Evolutionary conservation across 2,113 vertebrate species (phyloP).

Genomic region (Mystacornis crossleyi): DNA sequence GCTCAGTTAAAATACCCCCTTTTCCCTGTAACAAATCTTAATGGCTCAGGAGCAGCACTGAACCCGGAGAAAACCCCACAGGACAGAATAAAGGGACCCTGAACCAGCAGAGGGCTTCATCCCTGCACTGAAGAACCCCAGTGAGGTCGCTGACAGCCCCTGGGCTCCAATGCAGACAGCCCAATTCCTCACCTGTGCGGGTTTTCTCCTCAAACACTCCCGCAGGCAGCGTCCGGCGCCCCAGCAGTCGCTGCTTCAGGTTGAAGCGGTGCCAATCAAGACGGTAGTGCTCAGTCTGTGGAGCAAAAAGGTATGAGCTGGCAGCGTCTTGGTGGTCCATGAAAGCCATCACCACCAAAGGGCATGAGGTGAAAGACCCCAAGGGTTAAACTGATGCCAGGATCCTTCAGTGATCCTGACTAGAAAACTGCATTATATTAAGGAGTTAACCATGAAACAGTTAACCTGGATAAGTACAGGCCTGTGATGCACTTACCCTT

Average conservation of each 20-base stretch:
- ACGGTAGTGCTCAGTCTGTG: conserved; percentile 91
- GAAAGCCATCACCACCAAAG: not conserved
- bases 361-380: not conserved
- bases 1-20: not conserved
- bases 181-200: conserved; percentile 57
- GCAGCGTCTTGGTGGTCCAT: not conserved
- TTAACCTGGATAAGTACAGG: not conserved
- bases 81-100: not conserved
- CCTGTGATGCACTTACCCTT: not conserved
- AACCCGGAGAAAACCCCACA: not conserved
- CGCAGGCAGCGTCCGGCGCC: conserved; percentile 67
- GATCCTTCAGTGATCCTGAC: not conserved
- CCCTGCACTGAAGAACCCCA: not conserved
- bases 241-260: conserved; percentile 85
- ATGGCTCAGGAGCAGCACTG: not conserved
- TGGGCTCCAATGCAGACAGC: not conserved
- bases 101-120: not conserved
- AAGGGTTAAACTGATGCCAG: not conserved
- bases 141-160: fast-evolving
- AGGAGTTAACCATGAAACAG: not conserved
- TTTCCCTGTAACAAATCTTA: not conserved
- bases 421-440: not conserved
- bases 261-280: conserved; percentile 98
- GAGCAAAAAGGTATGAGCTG: not conserved
- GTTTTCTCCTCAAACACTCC: conserved; percentile 90